Conservation (phyloP, 1,140 invertebrate genomes). For the Proctacanthus coquilletti region DNA sequence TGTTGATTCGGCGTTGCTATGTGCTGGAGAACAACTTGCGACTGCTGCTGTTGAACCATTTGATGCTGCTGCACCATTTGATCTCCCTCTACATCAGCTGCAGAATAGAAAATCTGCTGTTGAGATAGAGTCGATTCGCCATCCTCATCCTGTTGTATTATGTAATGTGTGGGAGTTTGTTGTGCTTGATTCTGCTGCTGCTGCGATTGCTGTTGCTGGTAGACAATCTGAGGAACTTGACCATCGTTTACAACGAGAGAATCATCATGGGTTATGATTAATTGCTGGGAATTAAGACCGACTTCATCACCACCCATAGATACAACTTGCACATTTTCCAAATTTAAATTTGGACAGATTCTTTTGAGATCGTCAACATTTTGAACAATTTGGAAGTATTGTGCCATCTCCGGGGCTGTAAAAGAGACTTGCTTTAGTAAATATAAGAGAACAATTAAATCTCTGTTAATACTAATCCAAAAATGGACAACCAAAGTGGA, state of each 20-base stretch:
- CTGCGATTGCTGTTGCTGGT: constrained; percentile 12
- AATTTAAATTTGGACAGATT: constrained; percentile 4
- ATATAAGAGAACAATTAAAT: too few species aligned
- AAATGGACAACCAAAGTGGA: too few species aligned
- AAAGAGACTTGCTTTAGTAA: too few species aligned
- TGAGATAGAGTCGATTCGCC: too few species aligned
- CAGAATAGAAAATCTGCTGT: constrained; percentile 7
- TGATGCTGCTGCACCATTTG: constrained; percentile 7
- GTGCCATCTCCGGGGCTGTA: constrained; percentile 1
- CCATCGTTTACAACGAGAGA: constrained; percentile 23
- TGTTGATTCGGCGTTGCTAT: constrained; percentile 12
- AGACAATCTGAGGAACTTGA: constrained; percentile 19
- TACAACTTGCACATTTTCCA: constrained; percentile 19
- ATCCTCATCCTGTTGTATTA: too few species aligned
- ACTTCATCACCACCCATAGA: constrained; percentile 21
- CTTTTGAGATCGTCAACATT: constrained; percentile 4
- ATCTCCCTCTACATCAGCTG: too few species aligned
- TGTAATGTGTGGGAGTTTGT: constrained; percentile 16
- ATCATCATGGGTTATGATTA: constrained; percentile 21
- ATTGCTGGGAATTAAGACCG: constrained; percentile 16
- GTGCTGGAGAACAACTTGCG: constrained; percentile 8
- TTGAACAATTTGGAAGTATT: constrained; percentile 5
- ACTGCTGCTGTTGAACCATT: constrained; percentile 7
- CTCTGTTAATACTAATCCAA: too few species aligned
- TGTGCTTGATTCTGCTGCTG: constrained; percentile 13